These are phyloP conservation scores for Pseudococcus viburni DNA, from an alignment of 2,888 invertebrate species.

Conservation along the genomic window DNA sequence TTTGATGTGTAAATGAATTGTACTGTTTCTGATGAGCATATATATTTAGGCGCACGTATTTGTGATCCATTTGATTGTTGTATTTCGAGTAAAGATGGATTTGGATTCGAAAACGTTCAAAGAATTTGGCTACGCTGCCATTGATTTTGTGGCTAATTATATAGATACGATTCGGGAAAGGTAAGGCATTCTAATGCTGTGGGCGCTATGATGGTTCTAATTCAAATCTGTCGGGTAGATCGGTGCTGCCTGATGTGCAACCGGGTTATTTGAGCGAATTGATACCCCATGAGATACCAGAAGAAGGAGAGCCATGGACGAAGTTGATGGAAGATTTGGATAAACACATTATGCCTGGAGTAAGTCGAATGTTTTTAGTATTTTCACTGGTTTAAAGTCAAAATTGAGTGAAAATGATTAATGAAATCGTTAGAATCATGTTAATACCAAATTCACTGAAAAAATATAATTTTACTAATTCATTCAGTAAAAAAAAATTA, in stretches of 20 bases:
- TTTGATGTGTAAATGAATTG: no score
- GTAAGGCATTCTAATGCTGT: slow-evolving; percentile 71
- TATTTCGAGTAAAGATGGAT: slow-evolving; percentile 71
- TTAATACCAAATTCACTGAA: no score
- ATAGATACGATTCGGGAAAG: slow-evolving; percentile 85
- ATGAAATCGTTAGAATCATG: no score
- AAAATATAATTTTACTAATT: no score
- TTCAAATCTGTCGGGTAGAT: slow-evolving; percentile 69
- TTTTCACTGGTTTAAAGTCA: no score
- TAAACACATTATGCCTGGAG: slow-evolving; percentile 78
- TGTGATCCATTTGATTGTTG: not conserved
- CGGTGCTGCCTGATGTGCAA: slow-evolving; percentile 76
- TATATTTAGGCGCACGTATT: not conserved
- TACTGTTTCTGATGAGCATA: not conserved
- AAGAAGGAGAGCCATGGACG: slow-evolving; percentile 75
- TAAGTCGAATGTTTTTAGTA: slow-evolving; percentile 70
- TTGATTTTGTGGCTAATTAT: slow-evolving; percentile 94
- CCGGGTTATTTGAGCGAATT: slow-evolving; percentile 76
- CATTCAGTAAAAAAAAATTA: no score
- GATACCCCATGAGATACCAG: slow-evolving; percentile 75
- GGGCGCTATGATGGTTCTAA: no score
- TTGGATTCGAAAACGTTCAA: slow-evolving; percentile 85
- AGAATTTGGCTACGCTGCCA: slow-evolving; percentile 87
- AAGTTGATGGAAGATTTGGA: slow-evolving; percentile 77
- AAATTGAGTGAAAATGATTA: no score